Base-by-base conservation (phyloP, 1,140 invertebrate genomes). In the Drosophila nasuta region DNA sequence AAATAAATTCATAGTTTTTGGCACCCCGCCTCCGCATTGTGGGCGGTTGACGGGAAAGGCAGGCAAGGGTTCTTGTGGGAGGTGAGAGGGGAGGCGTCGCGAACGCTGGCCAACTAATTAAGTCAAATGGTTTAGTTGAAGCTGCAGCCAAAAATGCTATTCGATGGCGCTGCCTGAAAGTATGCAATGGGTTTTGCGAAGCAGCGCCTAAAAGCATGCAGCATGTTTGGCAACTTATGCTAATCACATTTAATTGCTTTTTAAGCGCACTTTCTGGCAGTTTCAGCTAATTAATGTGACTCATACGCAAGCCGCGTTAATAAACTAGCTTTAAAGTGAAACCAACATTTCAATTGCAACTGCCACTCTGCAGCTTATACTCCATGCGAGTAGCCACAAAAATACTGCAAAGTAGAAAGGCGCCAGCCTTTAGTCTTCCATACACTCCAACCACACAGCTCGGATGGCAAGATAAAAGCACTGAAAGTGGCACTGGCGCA, bases 171-270 rank as follows among this genome's bases (percentile, higher is more conserved):
- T 13, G 75, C 64, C 58, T 28, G 28, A 73, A 83, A 81, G 75
- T 85, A 81, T 89, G 71, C 78, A 72, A 65, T 56, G 67, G 43
- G 60, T 75, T 88, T 72, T 59, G 0, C 17, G 17, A 76, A 62
- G 38, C 54, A 52, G 48, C 57, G 66, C 56, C 46, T 69, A 74
- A 72, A 75, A 51, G 56, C 60, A 58, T 38, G 74, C 69, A 58
- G 41, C 10, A 48, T 57, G 60, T 54, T 69, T 52, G 33, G 49
- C 52, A 91, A 91, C 89, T 91, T 91, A 82, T 87, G 82, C 80
- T 91, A 91, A 91, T 87, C 90, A 79, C 77, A 83, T 91, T 91
- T 91, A 91, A 91, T 91, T 91, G 90, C 90, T 83, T 91, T 91
- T 91, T 91, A 91, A 91, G 90, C 89, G 68, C 76, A 91, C 77